A percentile compares a stretch with the other conserved stretches of the same genome.
Evolutionary conservation across 2,113 vertebrate genomes (phyloP).

Genomic region (Engraulis encrasicolus): DNA sequence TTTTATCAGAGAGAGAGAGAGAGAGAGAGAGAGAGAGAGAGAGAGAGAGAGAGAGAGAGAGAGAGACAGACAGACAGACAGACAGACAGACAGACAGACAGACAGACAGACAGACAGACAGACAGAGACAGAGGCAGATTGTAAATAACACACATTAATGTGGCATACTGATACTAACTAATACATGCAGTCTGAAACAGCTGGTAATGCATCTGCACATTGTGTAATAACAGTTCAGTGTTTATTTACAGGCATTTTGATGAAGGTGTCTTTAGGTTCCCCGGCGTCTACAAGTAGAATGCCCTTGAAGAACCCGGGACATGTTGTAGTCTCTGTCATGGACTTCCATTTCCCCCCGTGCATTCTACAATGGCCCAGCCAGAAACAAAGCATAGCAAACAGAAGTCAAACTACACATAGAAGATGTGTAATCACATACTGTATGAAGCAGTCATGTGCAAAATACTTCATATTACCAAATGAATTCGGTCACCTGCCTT

Average conservation of each 20-base stretch:
- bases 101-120: too few relatives aligned
- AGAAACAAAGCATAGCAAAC: background rate
- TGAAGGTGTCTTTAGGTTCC: conserved; percentile 83
- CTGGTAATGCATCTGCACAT: background rate
- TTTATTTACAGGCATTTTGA: conserved; percentile 80
- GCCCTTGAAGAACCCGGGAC: conserved; percentile 84
- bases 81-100: too few relatives aligned
- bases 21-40: too few relatives aligned
- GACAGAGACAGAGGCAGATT: too few relatives aligned
- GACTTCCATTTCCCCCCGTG: conserved; percentile 70
- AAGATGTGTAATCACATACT: background rate
- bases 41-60: too few relatives aligned
- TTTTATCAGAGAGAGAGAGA: too few relatives aligned
- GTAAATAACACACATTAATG: too few relatives aligned
- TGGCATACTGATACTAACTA: too few relatives aligned
- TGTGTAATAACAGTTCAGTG: background rate
- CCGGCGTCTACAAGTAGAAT: conserved; percentile 70
- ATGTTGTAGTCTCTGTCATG: conserved; percentile 57
- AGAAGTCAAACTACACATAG: background rate
- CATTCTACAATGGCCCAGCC: conserved; percentile 67
- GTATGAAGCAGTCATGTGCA: background rate
- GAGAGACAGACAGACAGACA: too few relatives aligned
- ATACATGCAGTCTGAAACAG: too few relatives aligned
- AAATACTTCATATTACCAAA: too few relatives aligned
- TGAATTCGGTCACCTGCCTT: too few relatives aligned